Evolutionary conservation across 2,797 vertebrate genomes (phyloP).

Genomic region (Cyprinella venusta): DNA sequence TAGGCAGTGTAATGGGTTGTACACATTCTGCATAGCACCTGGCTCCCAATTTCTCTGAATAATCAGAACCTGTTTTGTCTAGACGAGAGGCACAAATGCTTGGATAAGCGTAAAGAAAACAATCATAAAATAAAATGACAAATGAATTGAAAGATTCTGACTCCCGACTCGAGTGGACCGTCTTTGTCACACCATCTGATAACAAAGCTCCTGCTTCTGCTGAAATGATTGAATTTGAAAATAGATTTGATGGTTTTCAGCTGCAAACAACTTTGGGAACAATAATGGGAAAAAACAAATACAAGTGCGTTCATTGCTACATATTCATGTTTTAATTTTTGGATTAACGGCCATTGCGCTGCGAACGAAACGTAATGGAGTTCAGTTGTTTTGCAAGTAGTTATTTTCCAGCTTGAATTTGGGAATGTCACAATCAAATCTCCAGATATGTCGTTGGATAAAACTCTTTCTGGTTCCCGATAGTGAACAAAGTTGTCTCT

Average conservation of each 20-base stretch:
- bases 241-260: slow-evolving; percentile 8
- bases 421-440: slow-evolving; percentile 21
- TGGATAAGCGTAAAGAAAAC: slow-evolving; percentile 3
- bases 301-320: not conserved
- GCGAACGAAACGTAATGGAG: not conserved
- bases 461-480: slow-evolving; percentile 14
- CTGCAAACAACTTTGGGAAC: not conserved
- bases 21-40: not conserved
- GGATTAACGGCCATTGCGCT: not conserved
- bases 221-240: slow-evolving; percentile 16
- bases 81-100: not conserved
- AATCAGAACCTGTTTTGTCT: not conserved
- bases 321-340: slow-evolving; percentile 5
- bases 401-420: slow-evolving; percentile 1
- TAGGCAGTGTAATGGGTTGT: slow-evolving; percentile 12
- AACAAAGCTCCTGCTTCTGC: not conserved
- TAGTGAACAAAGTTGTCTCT: slow-evolving; percentile 18
- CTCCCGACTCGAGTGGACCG: not conserved
- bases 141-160: slow-evolving; percentile 9
- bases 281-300: not conserved
- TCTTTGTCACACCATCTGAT: slow-evolving; percentile 3
- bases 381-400: not conserved
- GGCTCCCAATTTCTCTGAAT: slow-evolving; percentile 3
- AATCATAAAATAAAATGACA: not conserved
- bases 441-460: slow-evolving; percentile 11